These are phyloP conservation scores for Potamarius usumacintae DNA, from an alignment of 2,113 vertebrate species.

Conservation along the genomic window DNA sequence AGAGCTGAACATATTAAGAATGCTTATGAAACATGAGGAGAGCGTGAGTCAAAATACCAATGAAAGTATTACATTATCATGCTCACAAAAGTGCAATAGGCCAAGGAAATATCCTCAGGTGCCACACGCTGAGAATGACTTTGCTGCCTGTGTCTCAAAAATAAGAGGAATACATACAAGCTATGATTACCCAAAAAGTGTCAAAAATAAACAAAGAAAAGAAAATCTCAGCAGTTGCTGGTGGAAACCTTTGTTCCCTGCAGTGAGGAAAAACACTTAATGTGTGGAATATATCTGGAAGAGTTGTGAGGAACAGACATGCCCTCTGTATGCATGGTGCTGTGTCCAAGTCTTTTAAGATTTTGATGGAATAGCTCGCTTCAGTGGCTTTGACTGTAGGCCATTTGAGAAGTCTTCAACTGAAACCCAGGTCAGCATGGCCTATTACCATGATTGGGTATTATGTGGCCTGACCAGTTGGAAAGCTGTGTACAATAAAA, in stretches of 20 bases:
- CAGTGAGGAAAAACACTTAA: slow-evolving; percentile 65
- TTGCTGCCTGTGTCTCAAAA: slow-evolving; percentile 28
- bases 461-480: slow-evolving; percentile 72
- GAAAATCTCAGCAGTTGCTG: neutral
- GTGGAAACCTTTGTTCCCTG: slow-evolving; percentile 56
- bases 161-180: slow-evolving; percentile 51
- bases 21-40: neutral
- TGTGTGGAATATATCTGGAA: slow-evolving; percentile 60
- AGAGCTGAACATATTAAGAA: neutral
- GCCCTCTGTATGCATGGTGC: slow-evolving; percentile 49
- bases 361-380: slow-evolving; percentile 58
- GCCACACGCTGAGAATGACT: neutral
- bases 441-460: slow-evolving; percentile 68
- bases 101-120: neutral
- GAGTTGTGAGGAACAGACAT: slow-evolving; percentile 58
- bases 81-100: neutral
- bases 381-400: slow-evolving; percentile 63
- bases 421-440: slow-evolving; percentile 70
- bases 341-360: slow-evolving; percentile 56
- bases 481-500: slow-evolving; percentile 68
- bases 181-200: slow-evolving; percentile 43
- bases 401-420: slow-evolving; percentile 63
- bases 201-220: neutral
- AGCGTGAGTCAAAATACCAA: neutral
- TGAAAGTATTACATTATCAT: neutral